phyloP scores from a whole-genome alignment of 2,888 invertebrate species.

The Masnerella sp. region DNA sequence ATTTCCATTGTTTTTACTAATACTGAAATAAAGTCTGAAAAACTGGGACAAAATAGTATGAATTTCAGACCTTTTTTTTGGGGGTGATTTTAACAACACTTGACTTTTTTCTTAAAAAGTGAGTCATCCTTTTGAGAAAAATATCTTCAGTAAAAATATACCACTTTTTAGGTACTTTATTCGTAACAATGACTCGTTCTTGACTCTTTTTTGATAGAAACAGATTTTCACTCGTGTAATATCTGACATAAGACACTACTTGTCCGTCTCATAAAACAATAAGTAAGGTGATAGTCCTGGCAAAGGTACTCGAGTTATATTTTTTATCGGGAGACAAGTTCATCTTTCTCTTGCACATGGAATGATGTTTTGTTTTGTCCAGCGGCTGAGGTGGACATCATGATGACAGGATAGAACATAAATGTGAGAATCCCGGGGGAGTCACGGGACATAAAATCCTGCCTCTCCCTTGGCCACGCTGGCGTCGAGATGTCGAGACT shows the following conservation, averaged over 20 bases:
- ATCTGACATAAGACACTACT: not conserved
- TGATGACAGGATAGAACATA: conserved; percentile 75
- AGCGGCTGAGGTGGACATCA: conserved; percentile 72
- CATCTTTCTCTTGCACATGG: conserved; percentile 60
- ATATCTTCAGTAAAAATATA: no score
- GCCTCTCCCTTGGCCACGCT: conserved; percentile 68
- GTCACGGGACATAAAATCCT: conserved; percentile 77
- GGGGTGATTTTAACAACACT: no score
- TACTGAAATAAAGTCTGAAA: no score
- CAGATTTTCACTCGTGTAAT: no score
- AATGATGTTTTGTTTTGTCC: conserved; percentile 75
- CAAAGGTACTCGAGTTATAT: conserved; percentile 12
- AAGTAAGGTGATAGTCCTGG: not conserved
- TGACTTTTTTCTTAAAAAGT: no score
- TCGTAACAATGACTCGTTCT: no score
- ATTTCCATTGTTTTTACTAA: no score
- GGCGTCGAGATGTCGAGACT: conserved; percentile 76
- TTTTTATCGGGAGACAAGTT: conserved; percentile 28
- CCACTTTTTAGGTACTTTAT: no score
- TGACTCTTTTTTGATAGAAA: no score
- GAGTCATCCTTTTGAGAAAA: no score
- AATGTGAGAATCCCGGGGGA: conserved; percentile 74
- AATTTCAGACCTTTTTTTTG: no score
- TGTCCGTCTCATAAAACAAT: conserved; percentile 13
- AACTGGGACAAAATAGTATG: no score